These are phyloP conservation scores for Drosophila nasuta DNA, from an alignment of 1,140 invertebrate species.

Conservation along the genomic window DNA sequence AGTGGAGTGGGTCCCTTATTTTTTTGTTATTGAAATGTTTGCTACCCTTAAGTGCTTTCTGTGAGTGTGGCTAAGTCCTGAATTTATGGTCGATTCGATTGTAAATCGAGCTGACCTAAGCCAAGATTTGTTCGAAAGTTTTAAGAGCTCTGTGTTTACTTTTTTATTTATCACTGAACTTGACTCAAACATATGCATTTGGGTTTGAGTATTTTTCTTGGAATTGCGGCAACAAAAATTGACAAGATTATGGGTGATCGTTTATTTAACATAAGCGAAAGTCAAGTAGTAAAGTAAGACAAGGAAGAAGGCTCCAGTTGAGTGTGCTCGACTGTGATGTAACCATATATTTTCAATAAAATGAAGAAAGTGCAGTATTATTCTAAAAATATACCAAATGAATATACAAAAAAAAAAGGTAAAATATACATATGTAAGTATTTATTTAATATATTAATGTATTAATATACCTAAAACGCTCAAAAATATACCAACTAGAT, in stretches of 20 bases:
- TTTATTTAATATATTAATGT: too few relatives aligned
- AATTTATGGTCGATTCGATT: conserved; percentile 37
- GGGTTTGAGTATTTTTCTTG: not conserved
- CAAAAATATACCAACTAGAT: too few relatives aligned
- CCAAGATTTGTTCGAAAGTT: conserved; percentile 29
- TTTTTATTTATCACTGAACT: conserved; percentile 1
- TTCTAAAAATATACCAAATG: too few relatives aligned
- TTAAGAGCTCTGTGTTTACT: conserved; percentile 24
- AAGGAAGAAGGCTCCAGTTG: too few relatives aligned
- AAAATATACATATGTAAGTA: too few relatives aligned
- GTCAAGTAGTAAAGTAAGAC: not conserved
- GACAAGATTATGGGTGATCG: not conserved
- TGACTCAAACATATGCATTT: conserved; percentile 31
- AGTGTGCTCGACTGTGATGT: too few relatives aligned
- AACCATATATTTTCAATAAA: too few relatives aligned
- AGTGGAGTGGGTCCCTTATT: not conserved
- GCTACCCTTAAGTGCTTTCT: conserved; percentile 29
- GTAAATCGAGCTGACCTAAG: conserved; percentile 43
- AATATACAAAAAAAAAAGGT: too few relatives aligned
- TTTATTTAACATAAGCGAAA: not conserved
- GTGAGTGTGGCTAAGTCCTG: conserved; percentile 16
- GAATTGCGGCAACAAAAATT: not conserved
- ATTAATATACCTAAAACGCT: too few relatives aligned
- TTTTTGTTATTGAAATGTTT: conserved; percentile 48
- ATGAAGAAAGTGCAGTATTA: too few relatives aligned